Evolutionary conservation across 2,888 invertebrate species (phyloP).

Genomic region (Petrolisthes manimaculis): DNA sequence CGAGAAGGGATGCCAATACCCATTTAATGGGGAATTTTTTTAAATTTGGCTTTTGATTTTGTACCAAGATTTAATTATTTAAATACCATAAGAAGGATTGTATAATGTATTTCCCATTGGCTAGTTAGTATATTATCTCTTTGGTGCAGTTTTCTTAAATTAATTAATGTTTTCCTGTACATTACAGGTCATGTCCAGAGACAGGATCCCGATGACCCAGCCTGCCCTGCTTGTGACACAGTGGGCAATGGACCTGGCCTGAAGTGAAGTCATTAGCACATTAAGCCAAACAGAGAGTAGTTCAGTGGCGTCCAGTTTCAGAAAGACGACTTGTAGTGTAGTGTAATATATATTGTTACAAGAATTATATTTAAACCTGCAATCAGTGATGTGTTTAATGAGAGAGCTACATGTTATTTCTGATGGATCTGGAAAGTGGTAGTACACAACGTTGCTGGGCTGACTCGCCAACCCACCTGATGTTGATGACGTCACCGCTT

Average conservation of each 20-base stretch:
- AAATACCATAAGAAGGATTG: too few relatives aligned
- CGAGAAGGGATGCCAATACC: too few relatives aligned
- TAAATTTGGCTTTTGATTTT: too few relatives aligned
- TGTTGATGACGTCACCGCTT: conserved; percentile 40
- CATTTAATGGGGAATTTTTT: too few relatives aligned
- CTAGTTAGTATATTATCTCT: too few relatives aligned
- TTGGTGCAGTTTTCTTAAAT: too few relatives aligned
- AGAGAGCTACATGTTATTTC: conserved; percentile 8
- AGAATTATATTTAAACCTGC: conserved; percentile 34
- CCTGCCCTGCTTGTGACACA: background rate
- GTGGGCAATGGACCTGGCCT: conserved; percentile 29
- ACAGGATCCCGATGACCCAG: background rate
- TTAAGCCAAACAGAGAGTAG: conserved; percentile 51
- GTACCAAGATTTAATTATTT: too few relatives aligned
- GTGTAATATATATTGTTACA: conserved; percentile 52
- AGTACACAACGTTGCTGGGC: conserved; percentile 45
- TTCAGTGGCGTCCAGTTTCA: conserved; percentile 45
- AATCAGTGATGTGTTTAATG: conserved; percentile 9
- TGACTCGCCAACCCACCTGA: conserved; percentile 38
- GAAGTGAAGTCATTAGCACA: conserved; percentile 49
- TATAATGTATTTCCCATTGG: too few relatives aligned
- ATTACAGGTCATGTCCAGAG: background rate
- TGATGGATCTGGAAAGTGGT: conserved; percentile 3
- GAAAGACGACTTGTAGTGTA: conserved; percentile 31
- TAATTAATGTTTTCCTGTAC: too few relatives aligned